These are phyloP conservation scores for Rhombomys opimus DNA, from an alignment of 2,113 vertebrate genomes.

Conservation along the genomic window DNA sequence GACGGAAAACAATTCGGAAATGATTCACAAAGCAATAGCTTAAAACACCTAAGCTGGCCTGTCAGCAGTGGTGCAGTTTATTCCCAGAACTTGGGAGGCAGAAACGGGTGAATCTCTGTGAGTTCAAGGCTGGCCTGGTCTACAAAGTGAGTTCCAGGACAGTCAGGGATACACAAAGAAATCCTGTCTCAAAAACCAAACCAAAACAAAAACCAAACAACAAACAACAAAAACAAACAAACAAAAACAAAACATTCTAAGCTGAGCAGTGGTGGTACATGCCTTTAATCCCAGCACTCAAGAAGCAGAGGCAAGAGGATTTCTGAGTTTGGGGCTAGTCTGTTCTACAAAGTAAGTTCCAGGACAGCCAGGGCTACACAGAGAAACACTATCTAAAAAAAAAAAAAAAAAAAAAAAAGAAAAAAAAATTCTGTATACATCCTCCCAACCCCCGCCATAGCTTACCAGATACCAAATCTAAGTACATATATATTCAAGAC, in stretches of 20 bases:
- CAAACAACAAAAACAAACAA: background rate
- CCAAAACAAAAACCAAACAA: background rate
- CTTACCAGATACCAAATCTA: background rate
- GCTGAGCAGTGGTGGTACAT: background rate
- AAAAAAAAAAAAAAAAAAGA: background rate
- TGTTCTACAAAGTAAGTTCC: background rate
- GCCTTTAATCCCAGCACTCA: background rate
- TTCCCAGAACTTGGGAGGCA: background rate
- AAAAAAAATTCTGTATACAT: background rate
- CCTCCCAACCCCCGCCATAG: background rate
- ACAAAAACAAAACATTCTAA: background rate
- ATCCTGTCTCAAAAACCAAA: background rate
- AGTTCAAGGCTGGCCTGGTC: background rate
- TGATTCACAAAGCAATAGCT: background rate
- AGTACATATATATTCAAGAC: background rate
- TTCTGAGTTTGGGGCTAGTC: background rate
- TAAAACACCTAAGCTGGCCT: background rate
- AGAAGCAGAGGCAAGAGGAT: background rate
- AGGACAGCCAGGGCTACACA: background rate
- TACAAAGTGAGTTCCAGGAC: background rate
- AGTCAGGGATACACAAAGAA: background rate
- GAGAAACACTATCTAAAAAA: background rate
- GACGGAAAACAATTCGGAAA: background rate
- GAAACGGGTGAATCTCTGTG: background rate
- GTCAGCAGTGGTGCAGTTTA: background rate